Base-by-base conservation (phyloP, 2,888 invertebrate genomes). In the Pedicia rivosa region DNA sequence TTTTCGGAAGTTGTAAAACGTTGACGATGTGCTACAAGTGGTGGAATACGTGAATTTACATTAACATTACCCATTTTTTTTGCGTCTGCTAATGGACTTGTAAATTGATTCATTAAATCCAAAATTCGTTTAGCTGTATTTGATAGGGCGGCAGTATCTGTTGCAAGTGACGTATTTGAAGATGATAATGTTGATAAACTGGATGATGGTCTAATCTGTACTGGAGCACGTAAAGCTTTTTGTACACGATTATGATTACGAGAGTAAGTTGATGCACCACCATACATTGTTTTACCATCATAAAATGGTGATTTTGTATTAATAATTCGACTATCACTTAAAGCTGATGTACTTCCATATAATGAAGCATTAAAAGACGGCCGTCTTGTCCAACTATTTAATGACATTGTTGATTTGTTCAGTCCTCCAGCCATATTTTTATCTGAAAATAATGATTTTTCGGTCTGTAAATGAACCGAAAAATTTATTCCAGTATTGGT, bases 41-140 rank as follows among this genome's bases (percentile, higher is more conserved):
- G 30, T 39, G 46, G 46, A 35, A 45, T 38, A 35, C 46, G 46
- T 8, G 51, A 48, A 26, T 50, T 54, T n/a, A n/a, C n/a, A 39
- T 48, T 54, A 15, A 35, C 29, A 9, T 64, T 48, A 3, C 82
- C 81, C 55, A 86, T 80, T 51, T 78, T 77, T 50, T 74, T 78
- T 2, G 79, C 84, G 55, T 87, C 86, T 30, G 65, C 65, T 35
- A 86, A 59, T 1, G 88, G 84, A 2, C 86, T 80, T 0, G 83
- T 78, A 59, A 81, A 84, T 47, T 78, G 74, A 53, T 88, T 83
- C 38, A 91, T 62, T 5, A 84, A 68, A 48, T 81, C 78, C 48
- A 90, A 62, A 44, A 91, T 79, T 43, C 78, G 70, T 47, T 76
- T 72, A 1, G 88, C 78, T 4, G 87, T 79, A 44, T 72, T 51